phyloP scores from a whole-genome alignment of 2,113 vertebrate genomes.

The Coptodon bakossiorum region DNA sequence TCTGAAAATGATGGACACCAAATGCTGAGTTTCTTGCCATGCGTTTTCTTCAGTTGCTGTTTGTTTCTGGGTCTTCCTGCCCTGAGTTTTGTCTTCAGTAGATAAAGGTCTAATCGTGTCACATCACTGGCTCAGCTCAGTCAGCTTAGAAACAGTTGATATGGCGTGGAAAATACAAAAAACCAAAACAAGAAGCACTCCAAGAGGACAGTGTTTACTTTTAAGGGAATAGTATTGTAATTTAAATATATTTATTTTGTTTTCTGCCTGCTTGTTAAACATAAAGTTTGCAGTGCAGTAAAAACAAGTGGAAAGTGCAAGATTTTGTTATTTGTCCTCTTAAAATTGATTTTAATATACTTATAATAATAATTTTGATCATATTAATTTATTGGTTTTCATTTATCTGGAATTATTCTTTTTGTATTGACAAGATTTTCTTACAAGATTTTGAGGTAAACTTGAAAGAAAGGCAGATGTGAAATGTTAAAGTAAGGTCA shows the following conservation, averaged over 20 bases:
- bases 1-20: background rate
- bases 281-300: background rate
- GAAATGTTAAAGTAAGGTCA: background rate
- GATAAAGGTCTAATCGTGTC: background rate
- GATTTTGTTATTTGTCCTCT: background rate
- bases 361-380: background rate
- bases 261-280: background rate
- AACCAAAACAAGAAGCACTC: background rate
- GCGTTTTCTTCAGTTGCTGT: rapidly evolving
- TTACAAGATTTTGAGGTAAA: background rate
- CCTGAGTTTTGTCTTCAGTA: background rate
- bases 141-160: background rate
- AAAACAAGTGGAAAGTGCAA: background rate
- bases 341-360: background rate
- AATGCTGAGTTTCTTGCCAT: background rate
- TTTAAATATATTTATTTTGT: background rate
- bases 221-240: background rate
- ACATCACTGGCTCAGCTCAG: background rate
- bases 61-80: background rate
- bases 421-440: rapidly evolving
- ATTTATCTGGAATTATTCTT: background rate
- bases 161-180: background rate
- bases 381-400: background rate
- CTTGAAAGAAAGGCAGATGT: background rate
- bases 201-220: background rate